Conservation (phyloP, 2,113 vertebrate genomes). For the Rafetus swinhoei region DNA sequence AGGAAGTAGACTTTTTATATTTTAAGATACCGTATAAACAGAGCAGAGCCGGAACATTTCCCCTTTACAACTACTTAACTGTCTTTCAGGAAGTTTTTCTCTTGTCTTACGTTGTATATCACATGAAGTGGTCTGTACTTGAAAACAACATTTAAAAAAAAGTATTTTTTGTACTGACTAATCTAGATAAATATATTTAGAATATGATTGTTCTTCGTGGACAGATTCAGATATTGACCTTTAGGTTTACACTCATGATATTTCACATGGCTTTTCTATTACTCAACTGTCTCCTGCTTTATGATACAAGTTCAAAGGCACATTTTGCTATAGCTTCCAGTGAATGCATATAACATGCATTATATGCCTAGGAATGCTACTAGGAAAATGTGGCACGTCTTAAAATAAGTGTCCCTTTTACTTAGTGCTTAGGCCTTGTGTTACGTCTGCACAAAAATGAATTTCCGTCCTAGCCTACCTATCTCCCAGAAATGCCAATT, state of each 20-base stretch:
- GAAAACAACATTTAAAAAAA: neutral
- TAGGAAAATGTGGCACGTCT: neutral
- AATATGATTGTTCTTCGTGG: neutral
- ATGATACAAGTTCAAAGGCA: neutral
- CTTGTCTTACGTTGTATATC: neutral
- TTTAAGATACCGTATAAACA: rapidly evolving
- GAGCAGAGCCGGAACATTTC: neutral
- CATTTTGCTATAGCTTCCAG: neutral
- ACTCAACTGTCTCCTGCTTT: neutral
- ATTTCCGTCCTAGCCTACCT: neutral
- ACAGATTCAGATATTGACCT: neutral
- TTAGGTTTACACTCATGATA: neutral
- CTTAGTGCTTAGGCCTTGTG: neutral
- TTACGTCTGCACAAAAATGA: rapidly evolving
- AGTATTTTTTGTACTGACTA: neutral
- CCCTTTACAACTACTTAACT: neutral
- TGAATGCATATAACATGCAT: rapidly evolving
- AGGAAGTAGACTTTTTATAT: neutral
- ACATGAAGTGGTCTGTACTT: neutral
- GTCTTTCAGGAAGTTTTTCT: neutral
- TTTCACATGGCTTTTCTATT: neutral
- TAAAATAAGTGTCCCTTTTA: neutral
- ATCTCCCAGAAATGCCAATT: neutral
- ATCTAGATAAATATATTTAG: neutral
- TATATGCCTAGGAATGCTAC: too few relatives aligned